Evolutionary conservation across 2,797 vertebrate species (phyloP).

Genomic region (Danio albolineatus): DNA sequence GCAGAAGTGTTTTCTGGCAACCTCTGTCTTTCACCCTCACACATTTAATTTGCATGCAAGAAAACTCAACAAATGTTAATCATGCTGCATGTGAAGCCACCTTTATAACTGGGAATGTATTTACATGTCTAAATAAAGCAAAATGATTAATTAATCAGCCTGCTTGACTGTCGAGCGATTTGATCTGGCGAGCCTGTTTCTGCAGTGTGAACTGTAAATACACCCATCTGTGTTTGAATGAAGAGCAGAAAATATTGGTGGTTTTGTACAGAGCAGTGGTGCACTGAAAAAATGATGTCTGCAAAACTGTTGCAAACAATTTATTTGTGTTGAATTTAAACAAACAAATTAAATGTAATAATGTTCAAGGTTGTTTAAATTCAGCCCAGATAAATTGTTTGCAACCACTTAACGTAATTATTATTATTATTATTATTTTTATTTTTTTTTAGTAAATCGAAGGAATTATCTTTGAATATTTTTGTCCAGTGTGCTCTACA

Average conservation of each 20-base stretch:
- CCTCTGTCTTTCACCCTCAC: slow-evolving; percentile 11
- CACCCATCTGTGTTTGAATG: slow-evolving; percentile 7
- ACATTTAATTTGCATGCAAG: slow-evolving; percentile 5
- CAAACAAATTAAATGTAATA: too few relatives aligned
- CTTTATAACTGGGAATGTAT: slow-evolving; percentile 33
- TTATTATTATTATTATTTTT: too few relatives aligned
- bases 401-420: too few relatives aligned
- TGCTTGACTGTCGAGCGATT: slow-evolving; percentile 30
- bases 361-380: too few relatives aligned
- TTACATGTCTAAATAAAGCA: slow-evolving; percentile 35
- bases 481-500: too few relatives aligned
- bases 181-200: slow-evolving; percentile 46
- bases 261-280: background rate
- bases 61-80: background rate
- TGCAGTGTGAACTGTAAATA: slow-evolving; percentile 10
- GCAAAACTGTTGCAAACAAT: too few relatives aligned
- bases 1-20: background rate
- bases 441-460: too few relatives aligned
- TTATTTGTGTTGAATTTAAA: too few relatives aligned
- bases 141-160: slow-evolving; percentile 30
- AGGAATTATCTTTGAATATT: too few relatives aligned
- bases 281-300: too few relatives aligned
- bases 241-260: background rate
- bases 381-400: too few relatives aligned
- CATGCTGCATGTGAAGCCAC: background rate